Percentiles rank a stretch among this genome's conserved stretches.
Evolutionary conservation across 2,113 vertebrate species (phyloP).

Genomic region (Morone saxatilis): DNA sequence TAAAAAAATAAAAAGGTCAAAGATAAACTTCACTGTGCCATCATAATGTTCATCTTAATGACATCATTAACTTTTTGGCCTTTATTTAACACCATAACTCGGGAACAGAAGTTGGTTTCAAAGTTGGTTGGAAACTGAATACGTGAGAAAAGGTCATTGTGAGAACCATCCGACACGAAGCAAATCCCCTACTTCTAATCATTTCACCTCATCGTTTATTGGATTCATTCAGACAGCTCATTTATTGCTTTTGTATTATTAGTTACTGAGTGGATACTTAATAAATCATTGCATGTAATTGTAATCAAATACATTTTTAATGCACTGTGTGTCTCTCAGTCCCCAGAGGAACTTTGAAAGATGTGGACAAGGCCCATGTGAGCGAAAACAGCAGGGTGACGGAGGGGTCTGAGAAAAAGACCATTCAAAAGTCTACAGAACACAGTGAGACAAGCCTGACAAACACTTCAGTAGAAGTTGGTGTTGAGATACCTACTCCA

Average conservation of each 20-base stretch:
- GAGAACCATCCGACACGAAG: no score
- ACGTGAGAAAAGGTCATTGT: no score
- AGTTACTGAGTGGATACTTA: neutral
- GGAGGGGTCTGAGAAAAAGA: neutral
- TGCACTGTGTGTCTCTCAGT: conserved; percentile 18
- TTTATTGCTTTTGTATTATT: neutral
- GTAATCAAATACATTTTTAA: neutral
- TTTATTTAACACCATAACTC: no score
- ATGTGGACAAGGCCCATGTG: neutral
- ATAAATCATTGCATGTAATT: neutral
- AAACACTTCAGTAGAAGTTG: no score
- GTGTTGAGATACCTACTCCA: no score
- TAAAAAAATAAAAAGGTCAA: no score
- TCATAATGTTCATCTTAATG: no score
- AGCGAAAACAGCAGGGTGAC: neutral
- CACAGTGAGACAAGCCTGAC: neutral
- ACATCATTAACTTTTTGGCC: no score
- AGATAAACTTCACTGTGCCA: no score
- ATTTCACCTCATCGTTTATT: neutral
- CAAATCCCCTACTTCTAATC: neutral
- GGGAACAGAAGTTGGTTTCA: no score
- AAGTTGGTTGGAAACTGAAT: no score
- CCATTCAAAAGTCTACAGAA: neutral
- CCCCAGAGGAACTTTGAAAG: conserved; percentile 10
- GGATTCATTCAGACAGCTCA: neutral